Evolutionary conservation across 2,888 invertebrate genomes (phyloP), one percentile per base, ranked within the genome.

Genomic region (Drosophila niveifrons): DNA sequence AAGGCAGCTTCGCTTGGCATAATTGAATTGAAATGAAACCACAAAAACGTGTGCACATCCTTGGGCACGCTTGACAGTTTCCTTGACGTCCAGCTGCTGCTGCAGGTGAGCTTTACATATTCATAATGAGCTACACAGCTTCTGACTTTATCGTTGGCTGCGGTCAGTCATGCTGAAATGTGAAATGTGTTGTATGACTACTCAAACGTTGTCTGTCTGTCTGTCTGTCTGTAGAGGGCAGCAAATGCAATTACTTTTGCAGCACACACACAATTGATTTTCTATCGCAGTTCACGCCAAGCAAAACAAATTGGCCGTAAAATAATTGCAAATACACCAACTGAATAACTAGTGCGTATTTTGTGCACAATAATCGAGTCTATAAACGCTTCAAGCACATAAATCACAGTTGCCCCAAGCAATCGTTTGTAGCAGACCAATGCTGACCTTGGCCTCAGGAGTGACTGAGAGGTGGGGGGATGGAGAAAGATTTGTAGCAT

Each of bases 271-370:
- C 86, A 88, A 83, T 83, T 83, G 83, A 83, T 83, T 83, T 86
- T 83, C 78, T 75, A 70, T 72, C 71, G 70, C 57, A 17, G 13
- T 31, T 64, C 51, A 75, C 72, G 72, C 82, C 82, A 63, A 76
- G 80, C 68, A 62, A 71, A 73, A 56, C 69, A 80, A 85, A 85
- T 85, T 89, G 89, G 56, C 75, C 88, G 85, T 85, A 78, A 89
- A 85, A 89, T 85, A 75, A 89, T 89, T 85, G 73, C 88, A 67
- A 73, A 89, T 74, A 82, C 72, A 75, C 62, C 62, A 68, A 66
- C 63, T 58, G 75, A 71, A 75, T 78, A 80, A 57, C 78, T 75
- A 41, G 13, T 7, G 7, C 8, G 39, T 41, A 51, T 65, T 47
- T 47, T 58, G 58, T 34, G 47, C 29, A 29, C 41, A 73, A 73